These are phyloP conservation scores for Callosobruchus maculatus DNA, from an alignment of 2,888 invertebrate species.

Conservation along the genomic window DNA sequence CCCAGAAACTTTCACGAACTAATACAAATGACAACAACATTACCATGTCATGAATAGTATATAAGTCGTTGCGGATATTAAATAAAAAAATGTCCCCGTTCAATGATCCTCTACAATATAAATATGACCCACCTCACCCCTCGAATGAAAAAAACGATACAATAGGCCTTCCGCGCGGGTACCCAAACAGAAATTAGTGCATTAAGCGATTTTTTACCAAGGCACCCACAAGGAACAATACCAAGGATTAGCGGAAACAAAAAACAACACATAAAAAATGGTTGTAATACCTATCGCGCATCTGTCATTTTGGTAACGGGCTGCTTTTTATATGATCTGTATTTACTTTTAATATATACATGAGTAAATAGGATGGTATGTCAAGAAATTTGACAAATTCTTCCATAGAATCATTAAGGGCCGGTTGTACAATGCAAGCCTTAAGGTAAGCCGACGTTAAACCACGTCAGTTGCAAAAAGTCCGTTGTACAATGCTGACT, in stretches of 20 bases:
- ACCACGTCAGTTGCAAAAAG: too few species aligned
- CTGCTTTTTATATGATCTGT: background rate
- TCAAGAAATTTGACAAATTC: too few species aligned
- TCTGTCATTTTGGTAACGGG: background rate
- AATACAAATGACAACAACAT: background rate
- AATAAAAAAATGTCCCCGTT: background rate
- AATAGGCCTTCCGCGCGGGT: constrained; percentile 25
- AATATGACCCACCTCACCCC: background rate
- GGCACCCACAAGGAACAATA: constrained; percentile 26
- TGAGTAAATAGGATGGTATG: background rate
- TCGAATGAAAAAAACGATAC: constrained; percentile 3
- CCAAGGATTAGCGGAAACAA: constrained; percentile 32
- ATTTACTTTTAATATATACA: background rate
- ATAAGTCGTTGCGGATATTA: background rate
- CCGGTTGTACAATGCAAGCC: too few species aligned
- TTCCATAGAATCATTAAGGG: too few species aligned
- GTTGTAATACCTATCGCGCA: constrained; percentile 4
- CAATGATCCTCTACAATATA: background rate
- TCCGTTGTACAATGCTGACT: too few species aligned
- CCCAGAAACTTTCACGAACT: background rate
- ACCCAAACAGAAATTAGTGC: constrained; percentile 19
- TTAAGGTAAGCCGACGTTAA: too few species aligned
- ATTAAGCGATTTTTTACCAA: constrained; percentile 21
- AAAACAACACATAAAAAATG: constrained; percentile 12
- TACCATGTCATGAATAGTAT: background rate